phyloP scores from a whole-genome alignment of 1,140 invertebrate genomes.

The Drosophila athabasca region DNA sequence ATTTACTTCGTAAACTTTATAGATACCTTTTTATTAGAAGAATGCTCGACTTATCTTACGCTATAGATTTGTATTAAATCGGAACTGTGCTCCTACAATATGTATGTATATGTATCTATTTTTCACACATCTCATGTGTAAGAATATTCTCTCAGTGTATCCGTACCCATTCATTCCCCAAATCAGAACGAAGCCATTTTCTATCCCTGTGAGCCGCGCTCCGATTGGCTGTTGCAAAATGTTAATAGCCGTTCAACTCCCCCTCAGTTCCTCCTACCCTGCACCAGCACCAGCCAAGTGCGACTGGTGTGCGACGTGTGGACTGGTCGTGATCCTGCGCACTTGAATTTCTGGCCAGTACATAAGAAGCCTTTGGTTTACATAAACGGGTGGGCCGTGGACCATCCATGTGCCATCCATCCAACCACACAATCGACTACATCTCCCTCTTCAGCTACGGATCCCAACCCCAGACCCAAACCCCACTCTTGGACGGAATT shows the following conservation, averaged over 20 bases:
- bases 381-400: conserved; percentile 42
- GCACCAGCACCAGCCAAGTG: not conserved
- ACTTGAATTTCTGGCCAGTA: conserved; percentile 38
- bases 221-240: conserved; percentile 67
- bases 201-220: conserved; percentile 29
- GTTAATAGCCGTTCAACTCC: conserved; percentile 38
- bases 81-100: too few relatives aligned
- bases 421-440: conserved; percentile 44
- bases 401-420: conserved; percentile 42
- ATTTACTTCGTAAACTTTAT: too few relatives aligned
- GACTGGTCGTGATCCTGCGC: conserved; percentile 59
- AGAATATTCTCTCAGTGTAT: conserved; percentile 30
- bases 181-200: conserved; percentile 61
- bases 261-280: not conserved
- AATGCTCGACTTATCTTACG: too few relatives aligned
- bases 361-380: conserved; percentile 49
- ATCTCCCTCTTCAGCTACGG: conserved; percentile 6
- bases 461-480: conserved; percentile 2
- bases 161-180: too few relatives aligned
- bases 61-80: too few relatives aligned
- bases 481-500: conserved; percentile 42
- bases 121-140: too few relatives aligned
- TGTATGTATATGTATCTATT: too few relatives aligned
- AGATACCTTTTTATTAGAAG: too few relatives aligned
- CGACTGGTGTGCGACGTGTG: too few relatives aligned